Conservation (phyloP, 2,113 vertebrate genomes). For the Pedionomus torquatus region DNA sequence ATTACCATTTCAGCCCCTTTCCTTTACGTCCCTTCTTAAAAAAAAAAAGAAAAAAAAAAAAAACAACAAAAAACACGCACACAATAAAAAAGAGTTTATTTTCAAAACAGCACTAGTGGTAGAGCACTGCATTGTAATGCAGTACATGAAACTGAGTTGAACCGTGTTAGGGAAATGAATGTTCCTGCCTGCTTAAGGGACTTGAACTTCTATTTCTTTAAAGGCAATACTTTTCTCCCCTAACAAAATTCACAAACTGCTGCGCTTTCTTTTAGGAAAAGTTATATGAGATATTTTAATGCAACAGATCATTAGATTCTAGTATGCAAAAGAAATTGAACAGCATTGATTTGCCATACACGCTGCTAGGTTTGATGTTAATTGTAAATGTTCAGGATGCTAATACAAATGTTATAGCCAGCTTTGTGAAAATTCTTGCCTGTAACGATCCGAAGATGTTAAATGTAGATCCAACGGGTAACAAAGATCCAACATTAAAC, state of each 20-base stretch:
- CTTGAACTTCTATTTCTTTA: neutral
- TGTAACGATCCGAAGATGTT: neutral
- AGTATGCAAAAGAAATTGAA: neutral
- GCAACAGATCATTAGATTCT: neutral
- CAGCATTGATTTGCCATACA: neutral
- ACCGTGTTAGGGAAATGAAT: neutral
- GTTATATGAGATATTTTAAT: neutral
- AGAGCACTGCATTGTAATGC: neutral
- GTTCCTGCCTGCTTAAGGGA: neutral
- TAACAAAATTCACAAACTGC: neutral
- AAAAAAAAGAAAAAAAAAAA: neutral
- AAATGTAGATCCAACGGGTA: neutral
- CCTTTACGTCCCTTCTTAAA: neutral
- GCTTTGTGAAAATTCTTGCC: neutral
- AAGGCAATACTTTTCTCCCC: neutral
- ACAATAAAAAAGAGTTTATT: neutral
- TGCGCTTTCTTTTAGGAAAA: neutral
- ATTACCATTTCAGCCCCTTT: neutral
- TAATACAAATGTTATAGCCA: neutral
- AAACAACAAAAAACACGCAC: neutral
- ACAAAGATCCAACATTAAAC: neutral
- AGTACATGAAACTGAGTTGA: neutral
- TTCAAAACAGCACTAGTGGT: neutral
- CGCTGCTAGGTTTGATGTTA: neutral
- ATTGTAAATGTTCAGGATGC: neutral